These are phyloP conservation scores for Ichneumon xanthorius DNA, from an alignment of 2,888 invertebrate species.

Conservation along the genomic window DNA sequence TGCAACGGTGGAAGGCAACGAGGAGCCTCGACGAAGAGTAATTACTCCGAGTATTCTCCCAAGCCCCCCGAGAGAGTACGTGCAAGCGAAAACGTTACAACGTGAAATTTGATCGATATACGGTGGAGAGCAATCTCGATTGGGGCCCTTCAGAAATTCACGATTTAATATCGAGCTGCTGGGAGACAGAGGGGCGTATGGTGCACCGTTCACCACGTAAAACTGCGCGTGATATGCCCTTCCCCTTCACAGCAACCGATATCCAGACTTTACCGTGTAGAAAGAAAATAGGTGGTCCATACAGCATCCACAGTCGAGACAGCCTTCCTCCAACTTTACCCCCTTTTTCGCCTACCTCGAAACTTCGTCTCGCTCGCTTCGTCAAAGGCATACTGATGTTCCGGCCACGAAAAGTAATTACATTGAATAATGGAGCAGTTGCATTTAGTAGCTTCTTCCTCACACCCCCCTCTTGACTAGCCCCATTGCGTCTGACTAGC, in stretches of 20 bases:
- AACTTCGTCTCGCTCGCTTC: constrained; percentile 19
- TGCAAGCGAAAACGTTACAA: constrained; percentile 28
- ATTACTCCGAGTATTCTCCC: neutral
- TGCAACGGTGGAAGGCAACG: neutral
- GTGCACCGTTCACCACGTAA: too few relatives aligned
- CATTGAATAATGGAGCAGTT: constrained; percentile 65
- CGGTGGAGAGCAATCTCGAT: neutral
- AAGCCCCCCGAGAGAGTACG: neutral
- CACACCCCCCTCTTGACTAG: neutral
- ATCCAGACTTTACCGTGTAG: neutral
- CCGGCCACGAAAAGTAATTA: constrained; percentile 66
- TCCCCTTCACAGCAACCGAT: neutral
- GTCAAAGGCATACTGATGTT: constrained; percentile 68
- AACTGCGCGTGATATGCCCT: too few relatives aligned
- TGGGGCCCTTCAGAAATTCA: neutral
- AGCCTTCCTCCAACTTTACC: too few relatives aligned
- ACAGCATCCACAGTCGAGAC: neutral
- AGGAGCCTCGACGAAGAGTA: neutral
- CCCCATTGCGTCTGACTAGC: too few relatives aligned
- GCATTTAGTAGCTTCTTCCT: constrained; percentile 54
- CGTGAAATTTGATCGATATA: constrained; percentile 13
- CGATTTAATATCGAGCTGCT: constrained; percentile 15
- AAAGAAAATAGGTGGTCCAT: neutral
- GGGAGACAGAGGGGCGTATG: too few relatives aligned
- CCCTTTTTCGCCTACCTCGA: neutral